A percentile compares a stretch with the other conserved stretches of the same genome.
phyloP scores from a whole-genome alignment of 2,888 invertebrate genomes.

The Tipula confusa region DNA sequence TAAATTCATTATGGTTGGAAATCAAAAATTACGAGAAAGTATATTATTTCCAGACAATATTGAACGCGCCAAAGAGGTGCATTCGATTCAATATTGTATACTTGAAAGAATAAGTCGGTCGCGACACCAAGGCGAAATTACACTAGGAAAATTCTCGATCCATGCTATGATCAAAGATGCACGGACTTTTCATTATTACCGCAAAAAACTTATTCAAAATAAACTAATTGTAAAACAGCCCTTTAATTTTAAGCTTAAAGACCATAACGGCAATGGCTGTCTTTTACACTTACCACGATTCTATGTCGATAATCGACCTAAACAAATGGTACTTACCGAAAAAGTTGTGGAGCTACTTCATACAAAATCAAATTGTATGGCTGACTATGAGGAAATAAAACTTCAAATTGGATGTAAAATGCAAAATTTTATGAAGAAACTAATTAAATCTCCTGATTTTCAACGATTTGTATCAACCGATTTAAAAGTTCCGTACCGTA shows the following conservation, averaged over 20 bases:
- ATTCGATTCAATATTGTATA: slow-evolving; percentile 61
- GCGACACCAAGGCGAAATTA: slow-evolving; percentile 64
- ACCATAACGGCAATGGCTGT: slow-evolving; percentile 50
- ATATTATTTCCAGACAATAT: slow-evolving; percentile 55
- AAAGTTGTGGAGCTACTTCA: slow-evolving; percentile 55
- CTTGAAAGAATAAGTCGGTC: slow-evolving; percentile 70
- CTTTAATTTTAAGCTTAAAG: slow-evolving; percentile 52
- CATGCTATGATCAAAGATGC: slow-evolving; percentile 54
- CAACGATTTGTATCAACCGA: slow-evolving; percentile 53
- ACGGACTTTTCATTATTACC: slow-evolving; percentile 52
- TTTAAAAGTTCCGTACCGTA: slow-evolving; percentile 51
- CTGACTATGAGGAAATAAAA: slow-evolving; percentile 53
- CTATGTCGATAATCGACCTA: slow-evolving; percentile 55
- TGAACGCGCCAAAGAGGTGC: slow-evolving; percentile 51
- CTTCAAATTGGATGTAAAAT: slow-evolving; percentile 48
- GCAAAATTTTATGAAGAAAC: slow-evolving; percentile 49
- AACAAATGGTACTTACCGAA: slow-evolving; percentile 53
- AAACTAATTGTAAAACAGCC: slow-evolving; percentile 60
- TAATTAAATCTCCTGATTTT: slow-evolving; percentile 54
- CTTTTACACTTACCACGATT: slow-evolving; percentile 63
- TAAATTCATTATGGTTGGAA: slow-evolving; percentile 65
- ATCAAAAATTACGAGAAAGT: slow-evolving; percentile 56
- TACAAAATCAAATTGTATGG: slow-evolving; percentile 52
- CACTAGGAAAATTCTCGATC: slow-evolving; percentile 60
- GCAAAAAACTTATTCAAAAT: slow-evolving; percentile 57